These are phyloP conservation scores for Pollicipes pollicipes DNA, from an alignment of 1,140 invertebrate species.

Conservation along the genomic window DNA sequence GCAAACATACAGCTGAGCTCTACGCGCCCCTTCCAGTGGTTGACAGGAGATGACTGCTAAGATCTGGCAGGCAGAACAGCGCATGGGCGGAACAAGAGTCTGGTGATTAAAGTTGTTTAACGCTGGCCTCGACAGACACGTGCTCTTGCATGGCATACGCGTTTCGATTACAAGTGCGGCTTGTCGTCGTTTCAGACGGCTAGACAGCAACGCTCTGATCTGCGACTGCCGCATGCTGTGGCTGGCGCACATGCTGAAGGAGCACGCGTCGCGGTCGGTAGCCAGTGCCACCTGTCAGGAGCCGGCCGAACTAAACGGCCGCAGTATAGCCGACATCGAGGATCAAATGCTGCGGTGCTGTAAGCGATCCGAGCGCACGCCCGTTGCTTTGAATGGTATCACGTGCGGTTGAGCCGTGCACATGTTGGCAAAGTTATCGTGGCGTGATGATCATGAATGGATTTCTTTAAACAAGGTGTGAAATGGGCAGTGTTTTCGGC, in stretches of 20 bases:
- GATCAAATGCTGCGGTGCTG: constrained; percentile 60
- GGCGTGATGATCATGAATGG: too few species aligned
- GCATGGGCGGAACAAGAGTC: not conserved
- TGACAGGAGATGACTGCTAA: too few species aligned
- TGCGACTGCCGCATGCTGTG: constrained; percentile 76
- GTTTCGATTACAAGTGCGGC: not conserved
- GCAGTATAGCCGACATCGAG: constrained; percentile 41
- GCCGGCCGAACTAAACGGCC: constrained; percentile 48
- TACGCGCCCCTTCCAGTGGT: too few species aligned
- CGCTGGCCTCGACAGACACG: not conserved
- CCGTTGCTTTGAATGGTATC: too few species aligned
- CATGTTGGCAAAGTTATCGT: too few species aligned
- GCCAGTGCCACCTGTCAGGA: constrained; percentile 54
- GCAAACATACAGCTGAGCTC: too few species aligned
- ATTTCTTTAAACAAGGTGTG: too few species aligned
- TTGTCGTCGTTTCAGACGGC: constrained; percentile 31
- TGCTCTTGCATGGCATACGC: too few species aligned
- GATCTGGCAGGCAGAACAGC: too few species aligned
- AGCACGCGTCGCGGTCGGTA: constrained; percentile 33
- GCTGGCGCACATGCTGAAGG: constrained; percentile 49
- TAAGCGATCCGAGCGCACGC: constrained; percentile 31
- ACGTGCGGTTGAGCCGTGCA: too few species aligned
- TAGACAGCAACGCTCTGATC: constrained; percentile 70
- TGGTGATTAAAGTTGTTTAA: not conserved
- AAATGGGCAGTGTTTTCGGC: too few species aligned